These are phyloP conservation scores for Peribatodes rhomboidaria DNA, from an alignment of 2,888 invertebrate species.

Conservation along the genomic window DNA sequence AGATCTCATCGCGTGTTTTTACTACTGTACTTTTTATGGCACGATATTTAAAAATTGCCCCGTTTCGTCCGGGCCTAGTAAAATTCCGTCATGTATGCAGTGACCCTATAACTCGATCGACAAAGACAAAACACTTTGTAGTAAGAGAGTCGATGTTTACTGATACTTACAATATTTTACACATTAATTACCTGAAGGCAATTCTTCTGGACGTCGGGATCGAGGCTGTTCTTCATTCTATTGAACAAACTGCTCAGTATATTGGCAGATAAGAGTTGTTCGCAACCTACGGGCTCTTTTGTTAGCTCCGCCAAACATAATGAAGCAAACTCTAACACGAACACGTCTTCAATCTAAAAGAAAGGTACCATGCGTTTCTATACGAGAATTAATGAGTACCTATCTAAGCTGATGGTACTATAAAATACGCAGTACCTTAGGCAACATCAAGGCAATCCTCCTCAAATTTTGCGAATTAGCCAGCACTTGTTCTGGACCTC, in stretches of 20 bases:
- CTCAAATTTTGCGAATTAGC: constrained; percentile 69
- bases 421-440: constrained; percentile 59
- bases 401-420: background rate
- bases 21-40: no score
- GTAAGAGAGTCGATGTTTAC: no score
- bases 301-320: constrained; percentile 82
- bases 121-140: no score
- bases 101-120: no score
- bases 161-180: no score
- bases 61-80: no score
- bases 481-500: constrained; percentile 79
- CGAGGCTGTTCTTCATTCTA: constrained; percentile 80
- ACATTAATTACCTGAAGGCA: constrained; percentile 79
- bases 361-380: background rate
- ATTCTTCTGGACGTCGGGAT: constrained; percentile 87
- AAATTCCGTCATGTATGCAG: no score
- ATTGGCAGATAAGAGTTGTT: constrained; percentile 76
- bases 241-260: constrained; percentile 77
- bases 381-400: background rate
- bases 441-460: constrained; percentile 73
- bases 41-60: no score
- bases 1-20: no score
- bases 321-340: constrained; percentile 85
- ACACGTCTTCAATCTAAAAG: constrained; percentile 77
- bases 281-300: constrained; percentile 78